These are phyloP conservation scores for Machaerirhynchus nigripectus DNA, from an alignment of 2,113 vertebrate genomes.

Conservation along the genomic window DNA sequence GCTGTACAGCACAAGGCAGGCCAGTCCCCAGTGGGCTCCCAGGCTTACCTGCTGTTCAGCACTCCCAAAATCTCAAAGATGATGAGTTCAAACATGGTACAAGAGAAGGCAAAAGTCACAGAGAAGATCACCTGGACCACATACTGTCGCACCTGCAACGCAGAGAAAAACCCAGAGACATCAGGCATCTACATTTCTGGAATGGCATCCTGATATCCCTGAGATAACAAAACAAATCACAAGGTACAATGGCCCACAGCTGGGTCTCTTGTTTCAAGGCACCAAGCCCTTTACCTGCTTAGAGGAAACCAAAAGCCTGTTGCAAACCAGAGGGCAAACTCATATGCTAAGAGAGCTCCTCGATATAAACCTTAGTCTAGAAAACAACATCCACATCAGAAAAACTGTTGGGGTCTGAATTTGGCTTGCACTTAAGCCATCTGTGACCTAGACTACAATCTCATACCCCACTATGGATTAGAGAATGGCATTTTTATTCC, in stretches of 20 bases:
- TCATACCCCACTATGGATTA: accelerated
- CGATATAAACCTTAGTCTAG: not conserved
- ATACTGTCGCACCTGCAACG: slow-evolving; percentile 87
- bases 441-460: not conserved
- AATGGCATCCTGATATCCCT: not conserved
- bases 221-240: not conserved
- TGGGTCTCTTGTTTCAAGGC: not conserved
- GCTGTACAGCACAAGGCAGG: not conserved
- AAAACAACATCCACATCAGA: not conserved
- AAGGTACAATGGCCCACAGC: not conserved
- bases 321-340: not conserved
- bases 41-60: slow-evolving; percentile 88
- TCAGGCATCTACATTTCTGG: not conserved
- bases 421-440: not conserved
- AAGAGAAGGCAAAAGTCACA: slow-evolving; percentile 97
- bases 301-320: not conserved
- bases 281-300: not conserved
- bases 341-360: not conserved
- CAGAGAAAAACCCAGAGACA: slow-evolving; percentile 4
- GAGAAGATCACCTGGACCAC: slow-evolving; percentile 98
- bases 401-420: not conserved
- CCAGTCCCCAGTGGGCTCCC: not conserved
- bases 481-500: not conserved
- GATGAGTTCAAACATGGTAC: slow-evolving; percentile 99
- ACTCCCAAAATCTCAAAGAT: slow-evolving; percentile 98